Evolutionary conservation across 2,113 vertebrate species (phyloP).

Genomic region (Calypte anna): DNA sequence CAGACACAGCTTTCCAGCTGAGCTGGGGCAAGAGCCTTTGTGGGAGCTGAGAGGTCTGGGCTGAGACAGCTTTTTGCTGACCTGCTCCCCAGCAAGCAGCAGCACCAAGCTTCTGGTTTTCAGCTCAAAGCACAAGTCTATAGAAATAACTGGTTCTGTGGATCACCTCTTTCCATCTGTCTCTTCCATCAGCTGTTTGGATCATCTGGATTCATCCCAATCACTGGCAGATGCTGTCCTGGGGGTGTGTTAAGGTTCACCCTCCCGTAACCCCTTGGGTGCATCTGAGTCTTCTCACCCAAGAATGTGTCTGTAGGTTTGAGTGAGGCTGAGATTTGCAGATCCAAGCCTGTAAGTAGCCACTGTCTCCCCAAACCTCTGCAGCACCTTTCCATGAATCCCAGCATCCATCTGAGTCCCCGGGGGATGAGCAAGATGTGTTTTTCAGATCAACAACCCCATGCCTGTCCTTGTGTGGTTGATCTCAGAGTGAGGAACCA

Average conservation of each 20-base stretch:
- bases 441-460: background rate
- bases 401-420: background rate
- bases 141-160: background rate
- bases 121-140: background rate
- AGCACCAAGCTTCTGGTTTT: background rate
- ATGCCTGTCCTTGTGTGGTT: background rate
- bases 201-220: background rate
- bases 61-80: background rate
- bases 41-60: background rate
- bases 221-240: background rate
- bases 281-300: background rate
- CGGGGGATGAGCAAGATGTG: background rate
- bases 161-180: background rate
- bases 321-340: background rate
- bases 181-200: accelerated
- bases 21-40: background rate
- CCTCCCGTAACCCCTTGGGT: background rate
- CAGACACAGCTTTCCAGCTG: background rate
- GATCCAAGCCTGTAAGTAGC: background rate
- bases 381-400: background rate
- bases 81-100: background rate
- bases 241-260: background rate
- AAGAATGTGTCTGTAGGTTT: background rate
- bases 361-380: background rate
- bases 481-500: background rate